Base-by-base conservation (phyloP, 2,797 vertebrate species). In the Sebastes itinus region DNA sequence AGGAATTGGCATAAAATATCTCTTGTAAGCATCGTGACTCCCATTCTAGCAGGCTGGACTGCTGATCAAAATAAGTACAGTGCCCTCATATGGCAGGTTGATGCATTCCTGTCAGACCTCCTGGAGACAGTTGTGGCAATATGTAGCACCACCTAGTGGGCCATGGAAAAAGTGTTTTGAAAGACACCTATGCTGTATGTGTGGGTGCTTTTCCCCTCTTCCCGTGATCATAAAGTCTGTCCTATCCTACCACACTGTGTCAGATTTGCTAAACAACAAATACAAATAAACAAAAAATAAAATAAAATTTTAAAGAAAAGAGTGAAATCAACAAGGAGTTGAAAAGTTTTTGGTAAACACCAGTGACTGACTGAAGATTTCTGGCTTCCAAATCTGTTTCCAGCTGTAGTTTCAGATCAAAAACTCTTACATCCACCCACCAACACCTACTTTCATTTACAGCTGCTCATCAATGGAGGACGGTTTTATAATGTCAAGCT, bases 81-180 rank as follows among this genome's bases (percentile, higher is more conserved):
- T 82, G 92, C 91, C 90, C 87, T 90, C 89, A 49, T n/a, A 86
- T 61, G 84, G 91, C 49, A 28, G 68, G 23, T 14, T 23, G 2
- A 38, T 38, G 16, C 4, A 65, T 42, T 33, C 20, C 30, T 33
- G 12, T 72, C 32, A 66, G 55, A 52, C 46, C 38, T 46, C 18
- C 69, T 35, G 74, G 54, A 64, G 54, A 10, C 58, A 54, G 54
- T 73, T 68, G 46, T 33, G 32, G 81, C 25, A 89, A 88, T 77
- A 83, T 89, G 59, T 89, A 82, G 92, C 91, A 60, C 94, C 95
- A 94, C 86, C 94, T 94, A 87, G 92, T 95, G 95, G 92, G 28
- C 2, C 3, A 10, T 3, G 7, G 6, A 27, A 70, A 4, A 73
- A 64, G 1, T 25, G 12, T 80, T 33, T 70, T 12, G 16, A 28